Percentiles rank a stretch among this genome's conserved stretches.
Conservation (phyloP, 2,888 invertebrate genomes). For the Xiphydria camelus region DNA sequence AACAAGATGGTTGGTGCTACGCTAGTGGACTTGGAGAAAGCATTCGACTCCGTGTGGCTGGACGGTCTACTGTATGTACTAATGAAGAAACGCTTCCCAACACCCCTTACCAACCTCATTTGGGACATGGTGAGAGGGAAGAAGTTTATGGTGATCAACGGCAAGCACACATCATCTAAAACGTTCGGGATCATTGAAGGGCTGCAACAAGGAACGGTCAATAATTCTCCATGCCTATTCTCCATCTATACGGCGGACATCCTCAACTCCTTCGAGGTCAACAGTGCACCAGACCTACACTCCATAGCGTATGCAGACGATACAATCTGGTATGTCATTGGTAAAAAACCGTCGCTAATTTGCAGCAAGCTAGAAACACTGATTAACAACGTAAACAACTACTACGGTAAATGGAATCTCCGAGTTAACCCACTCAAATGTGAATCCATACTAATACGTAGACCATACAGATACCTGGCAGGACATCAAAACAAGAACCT, state of each 20-base stretch:
- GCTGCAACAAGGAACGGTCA: background rate
- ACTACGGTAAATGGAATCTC: constrained; percentile 16
- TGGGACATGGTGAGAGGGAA: background rate
- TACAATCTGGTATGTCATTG: constrained; percentile 1
- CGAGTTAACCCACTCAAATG: constrained; percentile 19
- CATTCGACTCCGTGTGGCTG: background rate
- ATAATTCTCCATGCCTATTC: background rate
- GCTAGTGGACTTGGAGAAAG: background rate
- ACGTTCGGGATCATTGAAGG: background rate
- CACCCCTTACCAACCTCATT: background rate
- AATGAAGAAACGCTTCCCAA: background rate
- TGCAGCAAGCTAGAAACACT: background rate
- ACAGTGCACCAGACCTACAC: background rate
- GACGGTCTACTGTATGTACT: background rate
- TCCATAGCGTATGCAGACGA: constrained; percentile 8
- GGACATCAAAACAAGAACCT: background rate
- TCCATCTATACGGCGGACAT: background rate
- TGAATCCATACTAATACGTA: constrained; percentile 18
- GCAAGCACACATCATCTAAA: background rate
- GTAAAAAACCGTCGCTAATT: too few relatives aligned
- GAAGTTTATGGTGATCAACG: background rate
- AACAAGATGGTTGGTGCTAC: background rate
- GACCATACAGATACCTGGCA: background rate
- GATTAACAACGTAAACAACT: constrained; percentile 14
- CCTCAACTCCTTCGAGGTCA: too few relatives aligned